Evolutionary conservation across 2,113 vertebrate genomes (phyloP), one percentile per base, ranked within the genome.

Genomic region (Haplotaxodon microlepis): DNA sequence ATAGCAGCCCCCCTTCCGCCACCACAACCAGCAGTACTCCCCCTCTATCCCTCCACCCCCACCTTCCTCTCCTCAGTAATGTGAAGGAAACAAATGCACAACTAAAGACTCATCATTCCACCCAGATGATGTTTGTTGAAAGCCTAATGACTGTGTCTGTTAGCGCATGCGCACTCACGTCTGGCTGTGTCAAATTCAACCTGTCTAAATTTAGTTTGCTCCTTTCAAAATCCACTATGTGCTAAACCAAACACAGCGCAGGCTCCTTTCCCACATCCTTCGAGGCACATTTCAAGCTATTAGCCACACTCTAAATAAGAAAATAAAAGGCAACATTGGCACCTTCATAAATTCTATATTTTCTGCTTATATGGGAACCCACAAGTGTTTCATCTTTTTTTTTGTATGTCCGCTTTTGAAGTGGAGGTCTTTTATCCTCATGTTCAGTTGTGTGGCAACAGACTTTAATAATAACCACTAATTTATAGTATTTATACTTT

Each of bases 71-170:
- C 84, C 86, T 42, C 83, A 78, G 83, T 89, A 87, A 88, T 86
- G 71, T 45, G 85, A 92, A 82, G 91, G 89, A 90, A 94, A 93
- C 89, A 93, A 92, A 91, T 87, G 94, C 38, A 50, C 88, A 69
- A 12, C 88, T 91, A 73, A 93, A 89, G 93, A 89, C 90, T 88
- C 86, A 90, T 94, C 89, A 89, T 92, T 93, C 76, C 84, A 80
- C 84, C 79, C 94, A 86, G 91, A 93, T 93, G 93, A 93, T 93
- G 87, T 91, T 92, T 94, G 90, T 51, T 71, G 82, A 91, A 91
- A 89, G 89, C 79, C 85, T 94, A 92, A 94, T 92, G 92, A 84
- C 82, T 88, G 84, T 79, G 73, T 82, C 50, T 69, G 87, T 10
- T 45, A 10, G 86, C 81, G 53, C 88, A 84, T 88, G 90, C 45